Base-by-base conservation (phyloP, 2,797 vertebrate species). In the Pseudotriccus pelzelni region DNA sequence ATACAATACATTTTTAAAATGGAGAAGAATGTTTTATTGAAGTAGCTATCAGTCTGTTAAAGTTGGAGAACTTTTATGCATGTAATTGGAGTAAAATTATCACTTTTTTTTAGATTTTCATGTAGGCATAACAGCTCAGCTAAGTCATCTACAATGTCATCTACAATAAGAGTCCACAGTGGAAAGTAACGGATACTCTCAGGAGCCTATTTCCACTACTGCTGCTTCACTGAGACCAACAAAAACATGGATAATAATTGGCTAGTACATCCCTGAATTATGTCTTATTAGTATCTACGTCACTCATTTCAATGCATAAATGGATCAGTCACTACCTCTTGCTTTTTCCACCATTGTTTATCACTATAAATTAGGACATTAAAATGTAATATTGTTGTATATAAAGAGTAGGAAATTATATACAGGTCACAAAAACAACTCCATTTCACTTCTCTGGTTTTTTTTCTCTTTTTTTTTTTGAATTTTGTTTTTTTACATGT, bases 271-370 rank as follows among this genome's bases (percentile, higher is more conserved):
- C 4, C 68, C 56, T 90, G 49, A 91, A 92, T 94, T 95, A 91
- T 19, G n/a, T 41, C 82, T 89, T 84, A 50, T 90, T 89, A 96
- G 30, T 43, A 46, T 72, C 68, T 80, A 18, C 6, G 1, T 63
- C 95, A 92, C 32, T 96, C 89, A 81, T 89, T 74, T 89, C 37
- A 86, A 56, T 39, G 30, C 49, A 28, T 55, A 92, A 93, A 87
- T 77, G 34, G 22, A 75, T 89, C 28, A 32, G 34, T 70, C 47
- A 85, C 10, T 15, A 23, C 18, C 7, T 79, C 52, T 62, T 91
- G 22, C 47, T 79, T 84, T 86, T 76, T 34, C 34, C 23, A 25
- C 14, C 10, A 32, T 9, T 67, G 22, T 73, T 89, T 87, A 59
- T 85, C 77, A 34, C 11, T 44, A 44, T 34, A 82, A 89, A 74